Percentiles rank a stretch among this genome's conserved stretches.
Conservation (phyloP, 2,113 vertebrate genomes). For the Oncorhynchus nerka region DNA sequence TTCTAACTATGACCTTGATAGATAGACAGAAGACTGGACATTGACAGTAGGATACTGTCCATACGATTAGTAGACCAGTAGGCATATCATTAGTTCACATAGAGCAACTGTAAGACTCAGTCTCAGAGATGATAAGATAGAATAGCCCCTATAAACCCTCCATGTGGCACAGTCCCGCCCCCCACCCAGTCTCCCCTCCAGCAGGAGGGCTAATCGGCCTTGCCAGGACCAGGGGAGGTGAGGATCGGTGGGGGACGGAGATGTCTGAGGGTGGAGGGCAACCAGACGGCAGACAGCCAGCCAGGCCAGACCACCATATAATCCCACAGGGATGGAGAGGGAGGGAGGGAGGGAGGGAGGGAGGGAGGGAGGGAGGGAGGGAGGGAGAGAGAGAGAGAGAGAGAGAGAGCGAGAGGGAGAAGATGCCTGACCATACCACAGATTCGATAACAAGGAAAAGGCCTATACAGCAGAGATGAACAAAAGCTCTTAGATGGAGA, state of each 20-base stretch:
- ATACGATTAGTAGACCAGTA: no score
- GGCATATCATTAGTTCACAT: no score
- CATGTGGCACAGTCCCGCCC: slow-evolving; percentile 17
- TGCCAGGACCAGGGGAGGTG: slow-evolving; percentile 24
- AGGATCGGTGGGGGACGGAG: slow-evolving; percentile 10
- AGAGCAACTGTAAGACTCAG: no score
- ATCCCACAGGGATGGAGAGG: slow-evolving; percentile 34
- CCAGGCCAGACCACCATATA: slow-evolving; percentile 25
- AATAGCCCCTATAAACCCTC: slow-evolving; percentile 31
- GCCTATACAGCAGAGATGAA: slow-evolving; percentile 18
- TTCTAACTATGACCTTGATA: no score
- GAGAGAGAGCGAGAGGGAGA: fast-evolving
- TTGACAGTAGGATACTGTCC: no score
- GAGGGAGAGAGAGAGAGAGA: neutral
- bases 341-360: no score
- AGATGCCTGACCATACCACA: slow-evolving; percentile 5
- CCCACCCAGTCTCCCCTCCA: slow-evolving; percentile 12
- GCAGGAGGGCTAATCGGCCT: slow-evolving; percentile 40
- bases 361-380: neutral
- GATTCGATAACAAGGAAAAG: slow-evolving; percentile 29
- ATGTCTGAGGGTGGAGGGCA: slow-evolving; percentile 6
- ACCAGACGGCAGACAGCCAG: slow-evolving; percentile 54
- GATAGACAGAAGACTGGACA: no score
- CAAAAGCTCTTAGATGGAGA: neutral
- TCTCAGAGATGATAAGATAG: neutral